Percentiles rank a stretch among this genome's conserved stretches.
These are phyloP conservation scores for Oryzias celebensis DNA, from an alignment of 2,113 vertebrate genomes.

Conservation along the genomic window DNA sequence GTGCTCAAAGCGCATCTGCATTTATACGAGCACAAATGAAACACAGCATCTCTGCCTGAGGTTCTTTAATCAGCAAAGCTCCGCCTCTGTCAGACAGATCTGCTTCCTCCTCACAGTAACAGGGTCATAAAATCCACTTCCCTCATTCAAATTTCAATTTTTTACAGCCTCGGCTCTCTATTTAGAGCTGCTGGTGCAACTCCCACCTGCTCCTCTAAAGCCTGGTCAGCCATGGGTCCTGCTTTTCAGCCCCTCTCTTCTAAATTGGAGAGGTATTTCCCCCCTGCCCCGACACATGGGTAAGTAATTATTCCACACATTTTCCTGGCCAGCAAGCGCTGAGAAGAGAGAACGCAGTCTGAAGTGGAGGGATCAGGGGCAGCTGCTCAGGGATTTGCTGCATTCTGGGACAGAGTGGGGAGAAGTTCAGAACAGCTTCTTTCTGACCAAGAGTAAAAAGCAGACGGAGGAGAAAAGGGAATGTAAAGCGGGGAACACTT, in stretches of 20 bases:
- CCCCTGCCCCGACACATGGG: constrained; percentile 70
- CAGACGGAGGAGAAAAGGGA: constrained; percentile 30
- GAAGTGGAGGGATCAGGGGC: constrained; percentile 62
- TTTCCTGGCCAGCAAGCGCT: constrained; percentile 58
- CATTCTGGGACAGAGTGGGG: constrained; percentile 66
- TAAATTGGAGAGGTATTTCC: constrained; percentile 50
- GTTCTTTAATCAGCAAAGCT: constrained; percentile 56
- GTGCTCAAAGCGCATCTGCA: constrained; percentile 51
- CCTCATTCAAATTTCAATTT: neutral
- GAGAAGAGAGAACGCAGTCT: constrained; percentile 54
- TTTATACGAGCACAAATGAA: constrained; percentile 59
- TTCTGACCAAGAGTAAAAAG: constrained; percentile 55
- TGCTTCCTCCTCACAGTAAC: constrained; percentile 19
- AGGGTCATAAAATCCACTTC: constrained; percentile 29
- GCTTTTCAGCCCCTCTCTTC: constrained; percentile 33
- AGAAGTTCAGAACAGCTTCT: constrained; percentile 65
- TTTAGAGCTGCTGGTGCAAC: neutral
- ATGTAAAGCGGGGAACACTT: constrained; percentile 12
- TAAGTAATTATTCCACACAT: constrained; percentile 75
- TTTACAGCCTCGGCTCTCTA: constrained; percentile 16
- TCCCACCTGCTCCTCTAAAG: constrained; percentile 66
- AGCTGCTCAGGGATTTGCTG: constrained; percentile 69
- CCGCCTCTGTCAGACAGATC: constrained; percentile 29
- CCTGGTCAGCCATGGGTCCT: constrained; percentile 49
- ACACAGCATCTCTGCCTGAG: constrained; percentile 43